These are phyloP conservation scores for Dipodomys merriami DNA, from an alignment of 2,113 vertebrate genomes.

Conservation along the genomic window DNA sequence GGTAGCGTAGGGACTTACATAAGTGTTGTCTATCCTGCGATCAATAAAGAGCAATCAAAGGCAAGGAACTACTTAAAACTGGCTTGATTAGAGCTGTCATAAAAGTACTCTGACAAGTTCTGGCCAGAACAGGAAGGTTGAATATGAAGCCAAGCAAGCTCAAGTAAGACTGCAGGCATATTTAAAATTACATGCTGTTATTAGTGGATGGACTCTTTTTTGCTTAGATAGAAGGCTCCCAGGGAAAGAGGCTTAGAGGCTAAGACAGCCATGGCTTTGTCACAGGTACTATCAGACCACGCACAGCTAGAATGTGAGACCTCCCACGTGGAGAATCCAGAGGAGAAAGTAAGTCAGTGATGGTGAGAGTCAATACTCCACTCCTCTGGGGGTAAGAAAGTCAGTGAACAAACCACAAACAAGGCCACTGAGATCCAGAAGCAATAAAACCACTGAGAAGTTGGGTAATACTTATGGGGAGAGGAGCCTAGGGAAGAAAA, in stretches of 20 bases:
- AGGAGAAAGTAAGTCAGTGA: background rate
- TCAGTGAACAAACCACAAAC: background rate
- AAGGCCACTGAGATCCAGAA: background rate
- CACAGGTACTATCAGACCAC: background rate
- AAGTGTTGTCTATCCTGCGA: background rate
- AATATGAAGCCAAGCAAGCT: background rate
- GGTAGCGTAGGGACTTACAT: background rate
- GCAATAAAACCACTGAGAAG: background rate
- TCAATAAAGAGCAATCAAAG: background rate
- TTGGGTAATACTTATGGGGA: background rate
- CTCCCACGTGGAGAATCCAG: background rate
- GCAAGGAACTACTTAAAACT: slow-evolving; percentile 18
- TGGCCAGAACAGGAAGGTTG: background rate
- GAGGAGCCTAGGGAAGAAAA: background rate
- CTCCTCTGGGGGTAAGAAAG: background rate
- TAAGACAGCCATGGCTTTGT: background rate
- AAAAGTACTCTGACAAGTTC: background rate
- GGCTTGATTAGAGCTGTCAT: background rate
- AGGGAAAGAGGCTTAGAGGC: background rate
- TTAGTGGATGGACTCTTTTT: background rate
- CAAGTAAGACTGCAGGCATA: background rate
- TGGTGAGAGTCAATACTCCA: background rate
- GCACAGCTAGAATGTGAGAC: background rate
- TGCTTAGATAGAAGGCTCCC: background rate
- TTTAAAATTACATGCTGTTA: background rate